phyloP scores from a whole-genome alignment of 2,797 vertebrate genomes.

The Monodelphis domestica region DNA sequence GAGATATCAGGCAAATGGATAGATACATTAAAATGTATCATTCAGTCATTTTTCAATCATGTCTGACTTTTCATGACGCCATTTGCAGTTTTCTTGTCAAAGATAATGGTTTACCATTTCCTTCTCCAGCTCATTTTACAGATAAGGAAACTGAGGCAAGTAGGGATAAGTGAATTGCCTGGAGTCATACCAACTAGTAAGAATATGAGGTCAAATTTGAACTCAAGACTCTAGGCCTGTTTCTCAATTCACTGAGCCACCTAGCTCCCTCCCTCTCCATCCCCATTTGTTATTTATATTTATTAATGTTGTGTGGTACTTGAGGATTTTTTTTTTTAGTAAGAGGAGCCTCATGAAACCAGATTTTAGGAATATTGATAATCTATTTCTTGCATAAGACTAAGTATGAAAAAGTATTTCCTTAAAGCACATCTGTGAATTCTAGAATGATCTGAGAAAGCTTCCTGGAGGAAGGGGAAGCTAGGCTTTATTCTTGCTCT shows the following conservation, averaged over 20 bases:
- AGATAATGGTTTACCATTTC: neutral
- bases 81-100: neutral
- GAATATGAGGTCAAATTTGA: neutral
- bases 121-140: neutral
- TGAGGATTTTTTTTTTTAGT: neutral
- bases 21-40: too few relatives aligned
- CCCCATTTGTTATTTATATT: neutral
- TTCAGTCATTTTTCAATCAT: neutral
- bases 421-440: neutral
- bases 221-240: neutral
- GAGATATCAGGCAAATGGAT: neutral
- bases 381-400: neutral
- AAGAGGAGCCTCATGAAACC: neutral
- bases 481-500: neutral
- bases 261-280: neutral
- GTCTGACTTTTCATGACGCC: neutral
- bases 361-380: neutral
- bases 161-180: neutral
- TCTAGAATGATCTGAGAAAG: neutral
- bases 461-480: neutral
- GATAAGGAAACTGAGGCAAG: neutral
- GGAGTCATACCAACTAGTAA: neutral
- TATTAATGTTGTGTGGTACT: neutral
- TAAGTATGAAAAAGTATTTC: neutral
- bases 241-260: neutral